Evolutionary conservation across 2,888 invertebrate genomes (phyloP), one percentile per base, ranked within the genome.

Genomic region (Lymantria monacha): DNA sequence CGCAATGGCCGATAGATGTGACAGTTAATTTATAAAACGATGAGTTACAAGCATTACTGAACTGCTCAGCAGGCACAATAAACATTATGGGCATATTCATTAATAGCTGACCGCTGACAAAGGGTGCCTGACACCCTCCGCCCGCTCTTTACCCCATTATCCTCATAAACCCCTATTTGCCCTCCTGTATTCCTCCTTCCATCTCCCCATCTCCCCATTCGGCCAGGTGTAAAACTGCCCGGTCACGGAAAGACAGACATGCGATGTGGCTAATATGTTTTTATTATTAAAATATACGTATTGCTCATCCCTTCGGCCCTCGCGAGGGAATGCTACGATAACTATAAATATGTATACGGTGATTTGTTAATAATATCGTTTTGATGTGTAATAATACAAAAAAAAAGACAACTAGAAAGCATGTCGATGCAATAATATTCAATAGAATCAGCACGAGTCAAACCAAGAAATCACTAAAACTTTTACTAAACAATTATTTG

Each of bases 201-300:
- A 74, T 70, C 61, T 68, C 72, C 69, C 72, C 69, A 63, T 72
- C 79, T 74, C 79, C 78, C 83, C 70, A 72, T 69, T 75, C 69
- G 79, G 74, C 90, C 90, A 90, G 90, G 90, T 90, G 90, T 89
- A 88, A 90, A 90, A 89, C 87, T 87, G 88, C 85, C 80, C 81
- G 81, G 89, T 90, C 90, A 90, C 90, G 90, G 81, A 88, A 87
- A 84, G 77, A 82, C 82, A 81, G 86, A 87, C 90, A 89, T 89
- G 89, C 89, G 80, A 90, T 88, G 87, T 81, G 81, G 83, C 87
- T 89, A 89, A 90, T 90, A 90, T 85, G 87, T 87, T 89, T 89
- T 85, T 85, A 87, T 87, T 89, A 87, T 88, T 85, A 87, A 86
- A 85, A 76, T 77, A 77, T 79, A 81, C 77, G 75, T 82, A 83